A percentile compares a stretch with the other conserved stretches of the same genome.
Evolutionary conservation across 2,888 invertebrate genomes (phyloP).

Genomic region (Biston betularia): DNA sequence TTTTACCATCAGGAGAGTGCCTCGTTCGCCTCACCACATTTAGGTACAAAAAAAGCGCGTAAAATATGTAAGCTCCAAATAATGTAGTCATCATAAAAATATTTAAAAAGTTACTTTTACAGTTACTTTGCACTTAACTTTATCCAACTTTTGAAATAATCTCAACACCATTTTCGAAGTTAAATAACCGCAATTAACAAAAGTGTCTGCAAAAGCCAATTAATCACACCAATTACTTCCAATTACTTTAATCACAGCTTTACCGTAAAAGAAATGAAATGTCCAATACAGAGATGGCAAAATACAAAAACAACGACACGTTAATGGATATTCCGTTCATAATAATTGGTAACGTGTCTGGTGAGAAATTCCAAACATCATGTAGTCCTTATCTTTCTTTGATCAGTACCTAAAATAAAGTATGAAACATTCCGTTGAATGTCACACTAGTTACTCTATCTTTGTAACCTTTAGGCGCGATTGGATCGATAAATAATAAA

Average conservation of each 20-base stretch:
- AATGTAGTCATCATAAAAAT: background rate
- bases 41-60: no score
- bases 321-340: constrained; percentile 3
- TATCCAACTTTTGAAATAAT: constrained; percentile 17
- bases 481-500: no score
- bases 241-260: constrained; percentile 35
- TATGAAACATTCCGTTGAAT: no score
- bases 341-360: constrained; percentile 21
- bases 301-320: constrained; percentile 2
- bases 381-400: background rate
- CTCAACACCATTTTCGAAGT: constrained; percentile 14
- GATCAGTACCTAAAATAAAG: background rate
- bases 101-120: constrained; percentile 1
- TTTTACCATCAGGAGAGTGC: no score
- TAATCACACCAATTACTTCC: constrained; percentile 34
- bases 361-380: constrained; percentile 11
- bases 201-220: constrained; percentile 32
- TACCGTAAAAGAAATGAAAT: constrained; percentile 24
- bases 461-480: no score
- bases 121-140: constrained; percentile 8
- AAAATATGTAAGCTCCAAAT: background rate
- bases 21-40: no score
- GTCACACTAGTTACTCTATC: no score
- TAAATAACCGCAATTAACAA: constrained; percentile 24
- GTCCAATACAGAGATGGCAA: constrained; percentile 16